These are phyloP conservation scores for Neodiprion fabricii DNA, from an alignment of 1,140 invertebrate genomes.

Conservation along the genomic window DNA sequence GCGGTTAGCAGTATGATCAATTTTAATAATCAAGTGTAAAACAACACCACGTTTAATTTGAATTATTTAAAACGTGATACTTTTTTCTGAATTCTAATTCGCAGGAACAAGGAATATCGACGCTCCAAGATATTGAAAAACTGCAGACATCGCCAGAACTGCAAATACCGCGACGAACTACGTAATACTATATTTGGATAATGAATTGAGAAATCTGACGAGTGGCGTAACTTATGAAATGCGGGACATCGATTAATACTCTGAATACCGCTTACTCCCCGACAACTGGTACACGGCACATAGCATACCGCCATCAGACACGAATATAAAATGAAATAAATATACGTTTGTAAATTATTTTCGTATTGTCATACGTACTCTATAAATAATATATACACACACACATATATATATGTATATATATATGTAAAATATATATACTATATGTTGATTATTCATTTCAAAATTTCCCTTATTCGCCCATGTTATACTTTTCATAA, in stretches of 20 bases:
- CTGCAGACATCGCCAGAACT: constrained; percentile 55
- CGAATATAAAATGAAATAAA: too few relatives aligned
- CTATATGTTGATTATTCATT: too few relatives aligned
- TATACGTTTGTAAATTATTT: constrained; percentile 17
- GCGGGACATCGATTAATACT: too few relatives aligned
- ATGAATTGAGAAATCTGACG: too few relatives aligned
- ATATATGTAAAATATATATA: not conserved
- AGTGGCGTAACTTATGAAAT: too few relatives aligned
- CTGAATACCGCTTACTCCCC: too few relatives aligned
- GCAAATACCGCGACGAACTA: constrained; percentile 31
- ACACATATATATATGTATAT: not conserved
- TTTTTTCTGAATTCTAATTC: constrained; percentile 35
- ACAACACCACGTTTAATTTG: constrained; percentile 22
- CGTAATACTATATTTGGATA: not conserved
- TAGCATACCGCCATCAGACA: too few relatives aligned
- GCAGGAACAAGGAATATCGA: constrained; percentile 75
- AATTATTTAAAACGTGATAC: constrained; percentile 18
- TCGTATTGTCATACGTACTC: not conserved
- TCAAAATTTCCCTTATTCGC: too few relatives aligned
- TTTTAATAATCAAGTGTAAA: constrained; percentile 7
- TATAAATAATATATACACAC: constrained; percentile 9
- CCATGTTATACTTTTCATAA: too few relatives aligned
- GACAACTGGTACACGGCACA: too few relatives aligned
- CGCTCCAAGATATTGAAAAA: constrained; percentile 70
- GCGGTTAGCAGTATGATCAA: too few relatives aligned